Evolutionary conservation across 2,797 vertebrate species (phyloP).

Genomic region (Typhlichthys subterraneus): DNA sequence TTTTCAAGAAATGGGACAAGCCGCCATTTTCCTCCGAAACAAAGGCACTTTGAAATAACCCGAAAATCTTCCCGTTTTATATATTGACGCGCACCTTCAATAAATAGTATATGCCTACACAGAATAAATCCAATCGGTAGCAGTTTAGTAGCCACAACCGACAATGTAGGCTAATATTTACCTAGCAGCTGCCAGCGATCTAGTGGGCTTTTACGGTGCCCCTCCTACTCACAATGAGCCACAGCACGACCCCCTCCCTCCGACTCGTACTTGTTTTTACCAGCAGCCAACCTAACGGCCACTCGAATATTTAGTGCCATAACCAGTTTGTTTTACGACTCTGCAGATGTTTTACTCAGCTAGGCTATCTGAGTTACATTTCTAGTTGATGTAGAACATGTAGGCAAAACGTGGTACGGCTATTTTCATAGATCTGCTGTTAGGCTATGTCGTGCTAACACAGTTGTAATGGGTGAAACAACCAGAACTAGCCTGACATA

Average conservation of each 20-base stretch:
- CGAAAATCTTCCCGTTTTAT: slow-evolving; percentile 47
- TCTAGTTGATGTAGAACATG: no score
- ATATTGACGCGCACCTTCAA: slow-evolving; percentile 53
- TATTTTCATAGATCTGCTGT: no score
- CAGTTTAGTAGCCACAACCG: slow-evolving; percentile 48
- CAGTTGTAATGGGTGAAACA: no score
- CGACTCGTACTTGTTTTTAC: slow-evolving; percentile 40
- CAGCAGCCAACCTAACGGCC: slow-evolving; percentile 24
- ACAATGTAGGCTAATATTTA: slow-evolving; percentile 52
- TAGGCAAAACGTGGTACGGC: no score
- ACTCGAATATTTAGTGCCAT: no score
- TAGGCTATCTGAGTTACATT: no score
- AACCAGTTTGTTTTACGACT: no score
- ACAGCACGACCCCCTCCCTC: slow-evolving; percentile 68
- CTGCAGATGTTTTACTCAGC: neutral
- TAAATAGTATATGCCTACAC: slow-evolving; percentile 36
- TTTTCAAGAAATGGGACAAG: slow-evolving; percentile 81
- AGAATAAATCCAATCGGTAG: slow-evolving; percentile 47
- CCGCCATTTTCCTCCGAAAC: slow-evolving; percentile 86
- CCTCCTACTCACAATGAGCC: slow-evolving; percentile 79
- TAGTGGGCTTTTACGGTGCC: slow-evolving; percentile 67
- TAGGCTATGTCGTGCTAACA: slow-evolving; percentile 32
- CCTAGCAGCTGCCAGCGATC: slow-evolving; percentile 57
- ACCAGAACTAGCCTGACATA: no score
- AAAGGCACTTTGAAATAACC: slow-evolving; percentile 67